Evolutionary conservation across 2,113 vertebrate genomes (phyloP), one percentile per base, ranked within the genome.

Genomic region (Tragelaphus buxtoni): DNA sequence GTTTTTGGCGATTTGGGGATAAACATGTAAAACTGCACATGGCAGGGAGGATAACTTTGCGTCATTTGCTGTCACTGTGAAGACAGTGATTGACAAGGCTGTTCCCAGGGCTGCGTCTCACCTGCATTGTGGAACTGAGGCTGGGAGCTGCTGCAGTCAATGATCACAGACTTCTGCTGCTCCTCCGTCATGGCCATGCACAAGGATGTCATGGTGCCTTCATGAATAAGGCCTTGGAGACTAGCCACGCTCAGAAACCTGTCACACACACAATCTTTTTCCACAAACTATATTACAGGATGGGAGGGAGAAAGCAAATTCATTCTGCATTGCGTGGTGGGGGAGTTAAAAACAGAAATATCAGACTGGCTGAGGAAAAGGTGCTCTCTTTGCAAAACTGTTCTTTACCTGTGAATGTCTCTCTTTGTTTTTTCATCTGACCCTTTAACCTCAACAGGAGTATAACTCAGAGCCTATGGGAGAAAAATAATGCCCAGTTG

Each of bases 221-320:
- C 99, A 51, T 99, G 99, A 84, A 99, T 99, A 20, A 99, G 98
- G 60, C 99, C 99, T 97, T 99, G 99, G 93, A 99, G 98, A 97
- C 99, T 99, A 96, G 99, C 99, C 82, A 99, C 99, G 97, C 99
- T 99, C 96, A 99, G 99, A 98, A 99, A 99, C 98, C 99, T 99
- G 96, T 30, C 87, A 97, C 13, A 97, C 55, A 96, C 51, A 98
- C 8, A 90, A 76, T 18, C 74, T 28, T 51, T 49, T 32, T 97
- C 69, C 97, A 72, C 61, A 94, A 60, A 55, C 72, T 86, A 1
- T 28, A 94, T 32, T 86, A 32, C 9, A 94, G 51, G 22, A 60
- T 63, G 53, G 88, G 51, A 97, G 28, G 85, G 77, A 88, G 90
- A 95, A 88, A 88, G 49, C 39, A 65, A 76, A 87, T 58, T 39